A percentile compares a stretch with the other conserved stretches of the same genome.
Conservation (phyloP, 2,797 vertebrate genomes). For the Heliangelus exortis region DNA sequence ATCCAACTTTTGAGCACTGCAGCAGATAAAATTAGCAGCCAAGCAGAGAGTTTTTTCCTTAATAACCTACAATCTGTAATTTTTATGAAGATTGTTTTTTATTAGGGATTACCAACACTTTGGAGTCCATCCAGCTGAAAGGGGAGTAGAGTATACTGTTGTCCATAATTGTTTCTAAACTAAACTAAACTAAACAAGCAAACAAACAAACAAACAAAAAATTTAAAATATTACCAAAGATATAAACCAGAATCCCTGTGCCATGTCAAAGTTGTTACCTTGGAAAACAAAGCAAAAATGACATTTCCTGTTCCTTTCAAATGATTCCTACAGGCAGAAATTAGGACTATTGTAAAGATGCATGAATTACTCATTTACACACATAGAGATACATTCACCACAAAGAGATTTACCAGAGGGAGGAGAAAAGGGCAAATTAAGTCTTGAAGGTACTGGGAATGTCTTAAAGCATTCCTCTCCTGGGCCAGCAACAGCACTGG, state of each 20-base stretch:
- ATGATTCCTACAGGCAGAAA: background rate
- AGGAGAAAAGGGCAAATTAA: background rate
- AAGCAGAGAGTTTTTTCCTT: background rate
- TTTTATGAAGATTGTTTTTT: background rate
- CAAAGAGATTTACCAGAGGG: background rate
- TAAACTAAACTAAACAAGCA: background rate
- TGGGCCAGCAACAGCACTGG: background rate
- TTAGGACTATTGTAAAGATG: background rate
- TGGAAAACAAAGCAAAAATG: background rate
- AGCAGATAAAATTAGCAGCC: background rate
- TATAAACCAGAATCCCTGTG: constrained; percentile 17
- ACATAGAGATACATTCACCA: background rate
- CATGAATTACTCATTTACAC: background rate
- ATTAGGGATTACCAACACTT: background rate
- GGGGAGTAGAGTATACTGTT: background rate
- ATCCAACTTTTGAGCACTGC: background rate
- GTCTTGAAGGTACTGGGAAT: background rate
- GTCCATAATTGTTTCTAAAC: background rate
- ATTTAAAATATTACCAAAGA: background rate
- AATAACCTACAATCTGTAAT: background rate
- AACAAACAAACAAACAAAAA: too few relatives aligned
- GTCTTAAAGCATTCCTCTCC: background rate
- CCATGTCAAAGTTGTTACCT: background rate
- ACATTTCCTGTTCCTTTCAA: background rate
- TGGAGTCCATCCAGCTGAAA: constrained; percentile 15